Conservation (phyloP, 2,797 vertebrate genomes). For the Lutjanus campechanus region DNA sequence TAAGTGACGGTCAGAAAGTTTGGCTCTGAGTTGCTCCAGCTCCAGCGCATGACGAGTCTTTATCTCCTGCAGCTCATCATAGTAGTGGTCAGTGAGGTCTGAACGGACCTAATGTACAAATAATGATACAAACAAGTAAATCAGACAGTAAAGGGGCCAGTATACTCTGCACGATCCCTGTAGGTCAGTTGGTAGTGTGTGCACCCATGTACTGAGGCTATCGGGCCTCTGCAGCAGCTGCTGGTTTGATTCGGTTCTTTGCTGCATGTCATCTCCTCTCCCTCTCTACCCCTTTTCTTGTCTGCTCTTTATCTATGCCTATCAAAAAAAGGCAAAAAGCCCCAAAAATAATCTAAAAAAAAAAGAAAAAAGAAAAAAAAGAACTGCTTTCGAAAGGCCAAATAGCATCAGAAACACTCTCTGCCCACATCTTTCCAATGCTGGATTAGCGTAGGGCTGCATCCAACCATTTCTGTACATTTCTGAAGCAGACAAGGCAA, state of each 20-base stretch:
- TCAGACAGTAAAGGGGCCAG: neutral
- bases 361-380: too few relatives aligned
- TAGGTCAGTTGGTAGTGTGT: too few relatives aligned
- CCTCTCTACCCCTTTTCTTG: too few relatives aligned
- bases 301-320: too few relatives aligned
- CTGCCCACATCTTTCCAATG: neutral
- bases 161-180: neutral
- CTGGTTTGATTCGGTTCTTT: too few relatives aligned
- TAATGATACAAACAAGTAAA: neutral
- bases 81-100: slow-evolving; percentile 85
- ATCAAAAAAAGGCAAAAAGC: too few relatives aligned
- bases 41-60: slow-evolving; percentile 87
- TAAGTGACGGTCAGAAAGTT: slow-evolving; percentile 87
- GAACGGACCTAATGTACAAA: slow-evolving; percentile 74
- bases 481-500: neutral
- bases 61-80: slow-evolving; percentile 86
- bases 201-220: too few relatives aligned
- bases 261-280: too few relatives aligned
- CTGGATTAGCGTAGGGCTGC: neutral
- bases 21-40: slow-evolving; percentile 87
- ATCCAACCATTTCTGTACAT: neutral
- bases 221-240: too few relatives aligned
- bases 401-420: neutral
- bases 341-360: too few relatives aligned
- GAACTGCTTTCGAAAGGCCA: too few relatives aligned